phyloP scores from a whole-genome alignment of 2,113 vertebrate species.

The Stigmatopora argus region DNA sequence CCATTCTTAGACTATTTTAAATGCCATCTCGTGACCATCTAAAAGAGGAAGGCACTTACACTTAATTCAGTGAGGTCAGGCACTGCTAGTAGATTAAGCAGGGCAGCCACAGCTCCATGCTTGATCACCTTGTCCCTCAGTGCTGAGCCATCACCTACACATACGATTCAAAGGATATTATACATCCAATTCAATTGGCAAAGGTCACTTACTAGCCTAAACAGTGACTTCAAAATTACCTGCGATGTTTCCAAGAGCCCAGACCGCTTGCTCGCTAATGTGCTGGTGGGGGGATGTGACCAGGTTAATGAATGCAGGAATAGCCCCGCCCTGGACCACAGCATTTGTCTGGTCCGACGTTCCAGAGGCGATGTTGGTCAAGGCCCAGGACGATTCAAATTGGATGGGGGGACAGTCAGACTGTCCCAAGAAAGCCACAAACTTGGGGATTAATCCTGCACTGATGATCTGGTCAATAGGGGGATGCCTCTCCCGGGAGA shows the following conservation, averaged over 20 bases:
- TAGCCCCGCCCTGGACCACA: slow-evolving; percentile 86
- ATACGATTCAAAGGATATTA: neutral
- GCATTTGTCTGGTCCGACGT: slow-evolving; percentile 89
- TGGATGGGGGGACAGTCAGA: slow-evolving; percentile 83
- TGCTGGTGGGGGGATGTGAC: slow-evolving; percentile 68
- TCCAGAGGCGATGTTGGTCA: slow-evolving; percentile 97
- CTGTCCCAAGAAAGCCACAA: slow-evolving; percentile 83
- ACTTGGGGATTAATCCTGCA: slow-evolving; percentile 87
- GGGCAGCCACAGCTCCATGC: slow-evolving; percentile 81
- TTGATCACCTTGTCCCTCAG: slow-evolving; percentile 91
- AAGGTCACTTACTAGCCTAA: neutral
- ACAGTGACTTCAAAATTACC: slow-evolving; percentile 41
- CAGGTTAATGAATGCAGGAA: slow-evolving; percentile 77
- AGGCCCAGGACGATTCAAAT: slow-evolving; percentile 96
- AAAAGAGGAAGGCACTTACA: slow-evolving; percentile 67
- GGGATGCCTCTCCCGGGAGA: slow-evolving; percentile 91
- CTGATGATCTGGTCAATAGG: slow-evolving; percentile 89
- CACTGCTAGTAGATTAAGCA: slow-evolving; percentile 81
- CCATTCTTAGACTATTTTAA: too few relatives aligned
- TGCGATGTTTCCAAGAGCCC: slow-evolving; percentile 76
- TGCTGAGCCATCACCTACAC: slow-evolving; percentile 84
- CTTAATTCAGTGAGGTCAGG: slow-evolving; percentile 79
- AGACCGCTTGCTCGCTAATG: slow-evolving; percentile 74
- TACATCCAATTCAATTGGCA: neutral
- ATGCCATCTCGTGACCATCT: neutral